Percentiles rank a stretch among this genome's conserved stretches.
Evolutionary conservation across 64 coral and sea anemone species (phyloP).

Genomic region (Pachyseris speciosa): DNA sequence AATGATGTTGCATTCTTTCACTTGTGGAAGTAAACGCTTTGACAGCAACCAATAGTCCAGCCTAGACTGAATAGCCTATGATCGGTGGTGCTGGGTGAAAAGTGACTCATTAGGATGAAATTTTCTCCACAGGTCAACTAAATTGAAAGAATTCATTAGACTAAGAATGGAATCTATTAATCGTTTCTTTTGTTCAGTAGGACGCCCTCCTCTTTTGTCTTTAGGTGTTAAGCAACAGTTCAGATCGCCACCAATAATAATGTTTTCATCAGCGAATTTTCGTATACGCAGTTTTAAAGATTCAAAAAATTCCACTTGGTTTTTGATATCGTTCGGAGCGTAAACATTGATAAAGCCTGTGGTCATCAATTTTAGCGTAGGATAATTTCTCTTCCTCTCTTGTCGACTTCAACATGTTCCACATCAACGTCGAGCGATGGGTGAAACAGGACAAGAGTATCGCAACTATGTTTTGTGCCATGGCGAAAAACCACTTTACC

Average conservation of each 20-base stretch:
- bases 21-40: slow-evolving; percentile 15
- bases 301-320: not conserved
- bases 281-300: not conserved
- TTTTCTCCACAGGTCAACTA: slow-evolving; percentile 16
- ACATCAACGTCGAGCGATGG: not conserved
- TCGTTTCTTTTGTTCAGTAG: not conserved
- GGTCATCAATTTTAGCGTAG: not conserved
- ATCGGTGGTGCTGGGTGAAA: slow-evolving; percentile 27
- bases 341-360: not conserved
- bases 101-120: not conserved
- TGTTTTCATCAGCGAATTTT: slow-evolving; percentile 4
- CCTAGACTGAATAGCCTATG: slow-evolving; percentile 25
- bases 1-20: slow-evolving; percentile 40
- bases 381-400: not conserved
- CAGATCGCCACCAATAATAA: slow-evolving; percentile 7
- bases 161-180: slow-evolving; percentile 10
- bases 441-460: not conserved
- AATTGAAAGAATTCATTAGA: slow-evolving; percentile 2
- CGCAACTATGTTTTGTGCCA: no score
- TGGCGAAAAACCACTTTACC: not conserved
- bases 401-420: not conserved
- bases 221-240: slow-evolving; percentile 11
- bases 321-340: not conserved
- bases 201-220: not conserved
- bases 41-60: slow-evolving; percentile 60